These are phyloP conservation scores for Sebastes trivittatus DNA, from an alignment of 2,797 vertebrate genomes.

Conservation along the genomic window DNA sequence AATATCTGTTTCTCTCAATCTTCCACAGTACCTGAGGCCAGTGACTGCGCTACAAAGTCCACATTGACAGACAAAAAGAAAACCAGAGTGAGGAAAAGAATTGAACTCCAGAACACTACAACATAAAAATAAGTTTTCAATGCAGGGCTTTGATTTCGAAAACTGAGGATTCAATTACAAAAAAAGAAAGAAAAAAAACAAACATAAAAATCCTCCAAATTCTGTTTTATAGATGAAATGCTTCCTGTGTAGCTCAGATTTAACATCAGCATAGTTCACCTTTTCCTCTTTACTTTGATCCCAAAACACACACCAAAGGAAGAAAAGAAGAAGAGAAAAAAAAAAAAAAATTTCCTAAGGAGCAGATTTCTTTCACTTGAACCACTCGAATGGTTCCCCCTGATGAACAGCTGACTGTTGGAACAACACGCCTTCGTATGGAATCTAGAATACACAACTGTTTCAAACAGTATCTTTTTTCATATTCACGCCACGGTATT, in stretches of 20 bases:
- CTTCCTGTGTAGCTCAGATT: conserved; percentile 74
- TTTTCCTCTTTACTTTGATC: conserved; percentile 75
- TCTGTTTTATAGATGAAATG: conserved; percentile 78
- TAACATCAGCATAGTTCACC: conserved; percentile 76
- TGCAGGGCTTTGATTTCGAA: conserved; percentile 74
- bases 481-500: conserved; percentile 79
- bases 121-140: conserved; percentile 81
- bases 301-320: conserved; percentile 78
- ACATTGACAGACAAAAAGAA: conserved; percentile 76
- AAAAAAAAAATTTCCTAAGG: conserved; percentile 53
- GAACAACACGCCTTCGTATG: conserved; percentile 77
- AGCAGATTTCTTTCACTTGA: conserved; percentile 71
- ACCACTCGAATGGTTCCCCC: conserved; percentile 68
- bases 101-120: conserved; percentile 82
- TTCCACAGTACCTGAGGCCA: conserved; percentile 87
- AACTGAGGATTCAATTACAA: conserved; percentile 77
- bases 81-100: conserved; percentile 69
- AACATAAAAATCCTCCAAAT: conserved; percentile 75
- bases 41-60: conserved; percentile 87
- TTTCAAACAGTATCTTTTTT: conserved; percentile 82
- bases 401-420: conserved; percentile 72
- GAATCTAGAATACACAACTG: conserved; percentile 85
- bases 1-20: conserved; percentile 79
- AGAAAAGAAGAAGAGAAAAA: conserved; percentile 46
- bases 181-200: conserved; percentile 50